These are phyloP conservation scores for Melinaea menophilus DNA, from an alignment of 2,888 invertebrate species.

Conservation along the genomic window DNA sequence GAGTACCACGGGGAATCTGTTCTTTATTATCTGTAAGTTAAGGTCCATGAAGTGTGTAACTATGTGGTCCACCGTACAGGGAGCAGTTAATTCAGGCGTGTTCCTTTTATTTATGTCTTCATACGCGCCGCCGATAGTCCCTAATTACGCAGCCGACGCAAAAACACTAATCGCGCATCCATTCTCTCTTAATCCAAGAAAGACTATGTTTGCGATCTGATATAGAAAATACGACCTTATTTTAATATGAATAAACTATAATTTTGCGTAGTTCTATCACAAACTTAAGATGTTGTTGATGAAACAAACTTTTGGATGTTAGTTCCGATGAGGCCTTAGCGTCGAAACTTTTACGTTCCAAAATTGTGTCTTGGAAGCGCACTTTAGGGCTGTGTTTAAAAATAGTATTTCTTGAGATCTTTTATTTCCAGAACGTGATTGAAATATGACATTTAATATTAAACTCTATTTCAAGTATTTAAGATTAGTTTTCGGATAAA, in stretches of 20 bases:
- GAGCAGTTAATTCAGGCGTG: conserved; percentile 62
- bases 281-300: background rate
- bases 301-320: background rate
- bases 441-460: background rate
- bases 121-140: conserved; percentile 75
- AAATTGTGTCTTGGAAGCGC: background rate
- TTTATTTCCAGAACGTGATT: conserved; percentile 9
- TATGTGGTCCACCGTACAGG: conserved; percentile 20
- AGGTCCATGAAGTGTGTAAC: conserved; percentile 11
- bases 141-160: conserved; percentile 71
- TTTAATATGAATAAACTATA: background rate
- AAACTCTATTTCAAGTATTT: conserved; percentile 6
- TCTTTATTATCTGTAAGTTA: conserved; percentile 12
- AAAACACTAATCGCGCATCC: conserved; percentile 75
- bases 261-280: background rate
- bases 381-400: background rate
- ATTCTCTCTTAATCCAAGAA: conserved; percentile 34
- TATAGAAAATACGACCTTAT: conserved; percentile 9
- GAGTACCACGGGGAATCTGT: conserved; percentile 4
- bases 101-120: conserved; percentile 76
- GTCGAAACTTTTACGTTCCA: background rate
- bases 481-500: conserved; percentile 28
- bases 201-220: background rate
- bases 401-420: background rate
- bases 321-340: background rate